These are phyloP conservation scores for Tenthredo amoena DNA, from an alignment of 2,888 invertebrate species.

Conservation along the genomic window DNA sequence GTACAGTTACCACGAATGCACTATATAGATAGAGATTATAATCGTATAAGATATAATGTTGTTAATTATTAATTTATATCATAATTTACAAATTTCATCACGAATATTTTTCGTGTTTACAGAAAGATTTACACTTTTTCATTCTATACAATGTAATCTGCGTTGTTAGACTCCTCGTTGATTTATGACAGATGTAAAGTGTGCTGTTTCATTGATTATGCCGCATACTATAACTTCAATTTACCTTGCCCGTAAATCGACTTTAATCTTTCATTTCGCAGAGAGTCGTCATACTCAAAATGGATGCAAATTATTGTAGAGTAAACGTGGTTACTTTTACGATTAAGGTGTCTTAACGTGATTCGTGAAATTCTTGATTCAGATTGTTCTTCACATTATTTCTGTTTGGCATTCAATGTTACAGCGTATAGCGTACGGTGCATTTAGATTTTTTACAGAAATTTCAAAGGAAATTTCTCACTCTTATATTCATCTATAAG, in stretches of 20 bases:
- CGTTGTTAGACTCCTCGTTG: not conserved
- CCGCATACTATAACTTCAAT: not conserved
- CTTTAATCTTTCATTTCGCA: not conserved
- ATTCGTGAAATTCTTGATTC: not conserved
- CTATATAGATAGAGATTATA: conserved; percentile 69
- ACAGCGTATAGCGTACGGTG: conserved; percentile 62
- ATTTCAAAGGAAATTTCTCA: conserved; percentile 51
- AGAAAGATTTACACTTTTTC: not conserved
- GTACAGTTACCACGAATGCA: conserved; percentile 73
- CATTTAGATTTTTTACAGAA: conserved; percentile 74
- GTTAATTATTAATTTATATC: conserved; percentile 50
- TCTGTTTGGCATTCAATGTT: conserved; percentile 4
- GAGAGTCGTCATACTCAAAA: not conserved
- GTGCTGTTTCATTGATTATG: not conserved
- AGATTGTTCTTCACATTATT: not conserved
- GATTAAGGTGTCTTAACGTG: not conserved
- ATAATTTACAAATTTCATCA: conserved; percentile 53
- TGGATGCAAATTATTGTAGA: not conserved
- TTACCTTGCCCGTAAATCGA: not conserved
- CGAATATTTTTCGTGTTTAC: conserved; percentile 55
- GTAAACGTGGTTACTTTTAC: not conserved
- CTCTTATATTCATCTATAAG: not conserved
- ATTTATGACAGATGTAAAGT: not conserved
- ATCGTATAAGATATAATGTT: conserved; percentile 57
- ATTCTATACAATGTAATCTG: not conserved